Base-by-base conservation (phyloP, 2,888 invertebrate genomes). In the Tenthredo distinguenda region DNA sequence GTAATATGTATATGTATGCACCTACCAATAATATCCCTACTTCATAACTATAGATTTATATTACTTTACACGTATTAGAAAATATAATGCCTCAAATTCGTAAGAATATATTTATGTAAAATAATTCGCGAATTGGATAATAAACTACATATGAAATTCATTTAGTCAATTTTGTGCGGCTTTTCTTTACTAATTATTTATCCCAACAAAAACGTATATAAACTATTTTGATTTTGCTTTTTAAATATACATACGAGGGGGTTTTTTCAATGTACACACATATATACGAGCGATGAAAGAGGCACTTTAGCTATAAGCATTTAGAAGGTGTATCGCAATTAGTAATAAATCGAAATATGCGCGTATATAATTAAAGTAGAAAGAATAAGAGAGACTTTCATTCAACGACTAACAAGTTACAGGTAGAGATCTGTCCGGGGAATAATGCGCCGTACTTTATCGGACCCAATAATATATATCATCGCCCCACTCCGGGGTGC, bases 71-170 rank as follows among this genome's bases (percentile, higher is more conserved):
- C 40, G n/a, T 72, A 71, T 50, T 50, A 62, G 2, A 62, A 21
- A 74, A 74, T 15, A 74, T 74, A 74, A 74, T 74, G 72, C 43
- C 72, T 74, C 43, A 37, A 40, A 18, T 74, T 62, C 62, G 62
- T 62, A 26, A 12, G 62, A 62, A 21, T 21, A 58, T 58, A 21
- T 21, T 15, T 9, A 58, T 21, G 21, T 21, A 21, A 50, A 50
- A 50, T 50, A 50, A 50, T 50, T 50, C 50, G 18, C 0, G 18
- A 50, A 50, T 50, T 50, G 18, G 6, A 50, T 50, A 50, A 50
- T 15, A 50, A 50, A 18, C 5, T 50, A 18, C 18, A 50, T 15
- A 50, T 50, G 50, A 5, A 50, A 18, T 50, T 55, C 6, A 55
- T 55, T n/a, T n/a, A 6, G 0, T 55, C 7, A 6, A 55, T 55